These are phyloP conservation scores for Macrobrachium rosenbergii DNA, from an alignment of 1,140 invertebrate species.

Conservation along the genomic window DNA sequence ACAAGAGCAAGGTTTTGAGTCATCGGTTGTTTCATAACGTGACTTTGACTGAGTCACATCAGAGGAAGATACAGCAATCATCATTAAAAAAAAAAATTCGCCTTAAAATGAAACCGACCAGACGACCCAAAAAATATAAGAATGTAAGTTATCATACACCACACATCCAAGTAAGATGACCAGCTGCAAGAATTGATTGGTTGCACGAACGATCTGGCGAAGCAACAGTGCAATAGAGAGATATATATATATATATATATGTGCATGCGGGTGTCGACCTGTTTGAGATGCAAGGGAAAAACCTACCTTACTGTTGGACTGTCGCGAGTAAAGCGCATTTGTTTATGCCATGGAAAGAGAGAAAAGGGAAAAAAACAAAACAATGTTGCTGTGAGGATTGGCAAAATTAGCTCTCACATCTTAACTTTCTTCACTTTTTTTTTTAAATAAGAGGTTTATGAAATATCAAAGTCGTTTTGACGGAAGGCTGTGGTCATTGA, in stretches of 20 bases:
- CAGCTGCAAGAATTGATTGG: no score
- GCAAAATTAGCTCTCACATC: constrained; percentile 21
- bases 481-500: no score
- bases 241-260: neutral
- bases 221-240: neutral
- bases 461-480: no score
- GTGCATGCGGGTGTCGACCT: constrained; percentile 21
- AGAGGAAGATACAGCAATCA: no score
- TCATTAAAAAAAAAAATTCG: no score
- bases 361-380: constrained; percentile 41
- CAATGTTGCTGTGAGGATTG: neutral
- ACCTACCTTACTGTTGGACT: constrained; percentile 57
- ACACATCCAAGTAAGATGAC: no score
- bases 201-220: neutral
- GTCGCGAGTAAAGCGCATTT: constrained; percentile 41
- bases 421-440: neutral
- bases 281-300: neutral
- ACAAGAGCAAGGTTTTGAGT: no score
- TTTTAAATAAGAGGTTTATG: neutral
- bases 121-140: no score
- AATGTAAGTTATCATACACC: no score
- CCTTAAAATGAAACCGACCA: no score
- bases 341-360: constrained; percentile 54
- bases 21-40: no score
- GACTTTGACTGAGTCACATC: no score